Evolutionary conservation across 2,888 invertebrate genomes (phyloP).

Genomic region (Torymus aiolomorphi): DNA sequence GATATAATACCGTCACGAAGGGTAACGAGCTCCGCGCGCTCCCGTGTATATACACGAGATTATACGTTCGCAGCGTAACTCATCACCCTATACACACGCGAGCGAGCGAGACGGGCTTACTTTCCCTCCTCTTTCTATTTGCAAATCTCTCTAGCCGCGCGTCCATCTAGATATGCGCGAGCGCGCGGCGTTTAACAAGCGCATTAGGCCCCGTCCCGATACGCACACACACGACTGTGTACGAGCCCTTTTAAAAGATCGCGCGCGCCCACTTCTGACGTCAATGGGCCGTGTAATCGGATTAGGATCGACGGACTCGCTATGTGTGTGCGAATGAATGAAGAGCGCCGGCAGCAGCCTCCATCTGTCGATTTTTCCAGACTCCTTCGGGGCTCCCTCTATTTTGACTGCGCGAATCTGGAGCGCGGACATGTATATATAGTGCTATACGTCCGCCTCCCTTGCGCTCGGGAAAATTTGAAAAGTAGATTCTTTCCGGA

Average conservation of each 20-base stretch:
- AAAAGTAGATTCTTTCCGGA: neutral
- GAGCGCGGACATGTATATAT: neutral
- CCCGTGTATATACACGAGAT: slow-evolving; percentile 16
- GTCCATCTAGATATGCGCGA: slow-evolving; percentile 1
- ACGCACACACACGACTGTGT: neutral
- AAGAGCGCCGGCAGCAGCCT: slow-evolving; percentile 57
- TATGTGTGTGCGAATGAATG: too few species aligned
- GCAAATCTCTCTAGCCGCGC: slow-evolving; percentile 16
- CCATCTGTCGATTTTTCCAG: slow-evolving; percentile 67
- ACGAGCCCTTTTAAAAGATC: slow-evolving; percentile 73
- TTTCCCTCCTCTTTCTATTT: slow-evolving; percentile 28
- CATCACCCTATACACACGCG: neutral
- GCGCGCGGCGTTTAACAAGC: slow-evolving; percentile 69
- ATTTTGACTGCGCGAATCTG: slow-evolving; percentile 27
- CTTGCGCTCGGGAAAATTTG: neutral
- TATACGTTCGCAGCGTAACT: neutral
- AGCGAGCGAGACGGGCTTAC: neutral
- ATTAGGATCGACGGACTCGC: slow-evolving; percentile 68
- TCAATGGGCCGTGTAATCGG: slow-evolving; percentile 75
- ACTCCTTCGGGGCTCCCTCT: slow-evolving; percentile 11
- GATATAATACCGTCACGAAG: slow-evolving; percentile 56
- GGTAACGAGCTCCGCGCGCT: slow-evolving; percentile 64
- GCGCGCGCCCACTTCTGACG: slow-evolving; percentile 69
- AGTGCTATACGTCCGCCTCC: too few species aligned
- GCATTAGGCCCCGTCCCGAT: slow-evolving; percentile 60